A percentile compares a stretch with the other conserved stretches of the same genome.
These are phyloP conservation scores for Falco peregrinus DNA, from an alignment of 2,797 vertebrate species.

Conservation along the genomic window DNA sequence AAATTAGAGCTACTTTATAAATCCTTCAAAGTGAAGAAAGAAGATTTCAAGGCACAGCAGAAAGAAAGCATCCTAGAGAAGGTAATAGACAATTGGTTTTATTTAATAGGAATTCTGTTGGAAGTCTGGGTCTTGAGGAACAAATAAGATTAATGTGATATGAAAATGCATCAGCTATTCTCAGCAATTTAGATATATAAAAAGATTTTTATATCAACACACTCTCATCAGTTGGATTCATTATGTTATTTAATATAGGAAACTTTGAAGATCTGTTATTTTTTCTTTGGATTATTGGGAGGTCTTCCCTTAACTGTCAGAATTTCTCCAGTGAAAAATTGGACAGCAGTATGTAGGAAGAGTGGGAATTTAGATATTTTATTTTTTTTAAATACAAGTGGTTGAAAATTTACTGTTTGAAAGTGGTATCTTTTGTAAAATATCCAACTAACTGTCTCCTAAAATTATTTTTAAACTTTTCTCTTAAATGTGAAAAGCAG, in stretches of 20 bases:
- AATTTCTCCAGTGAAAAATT: background rate
- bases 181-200: background rate
- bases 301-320: background rate
- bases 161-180: background rate
- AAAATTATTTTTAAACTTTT: background rate
- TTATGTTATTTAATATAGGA: background rate
- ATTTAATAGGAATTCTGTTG: background rate
- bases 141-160: background rate
- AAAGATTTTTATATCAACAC: background rate
- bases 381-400: background rate
- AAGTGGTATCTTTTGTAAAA: background rate
- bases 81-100: slow-evolving; percentile 73
- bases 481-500: background rate
- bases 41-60: slow-evolving; percentile 94
- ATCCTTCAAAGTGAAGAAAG: slow-evolving; percentile 98
- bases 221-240: background rate
- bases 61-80: slow-evolving; percentile 93
- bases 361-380: background rate
- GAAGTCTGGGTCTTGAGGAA: background rate
- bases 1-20: slow-evolving; percentile 94
- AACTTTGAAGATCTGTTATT: background rate
- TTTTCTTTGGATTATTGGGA: background rate
- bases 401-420: background rate
- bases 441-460: background rate
- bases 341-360: background rate